A percentile compares a stretch with the other conserved stretches of the same genome.
These are phyloP conservation scores for Tachystola acroxantha DNA, from an alignment of 2,888 invertebrate genomes.

Conservation along the genomic window DNA sequence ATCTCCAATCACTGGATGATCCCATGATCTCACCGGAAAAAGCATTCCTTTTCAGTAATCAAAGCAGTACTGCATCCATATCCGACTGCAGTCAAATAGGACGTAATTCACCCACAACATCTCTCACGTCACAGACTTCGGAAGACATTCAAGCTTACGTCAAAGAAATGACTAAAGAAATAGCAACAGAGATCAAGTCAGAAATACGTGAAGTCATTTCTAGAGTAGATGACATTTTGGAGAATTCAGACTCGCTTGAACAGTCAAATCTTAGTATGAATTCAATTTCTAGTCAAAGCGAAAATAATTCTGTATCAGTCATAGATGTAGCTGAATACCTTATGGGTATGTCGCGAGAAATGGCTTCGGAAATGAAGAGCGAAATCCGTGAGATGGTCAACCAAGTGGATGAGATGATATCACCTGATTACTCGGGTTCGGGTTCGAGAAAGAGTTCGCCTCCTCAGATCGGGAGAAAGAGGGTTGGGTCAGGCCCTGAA, in stretches of 20 bases:
- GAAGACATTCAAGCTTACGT: slow-evolving; percentile 86
- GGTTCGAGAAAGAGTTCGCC: slow-evolving; percentile 65
- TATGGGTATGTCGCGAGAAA: slow-evolving; percentile 87
- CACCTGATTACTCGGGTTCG: slow-evolving; percentile 59
- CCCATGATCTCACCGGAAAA: slow-evolving; percentile 64
- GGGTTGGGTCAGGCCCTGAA: slow-evolving; percentile 66
- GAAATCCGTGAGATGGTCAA: slow-evolving; percentile 86
- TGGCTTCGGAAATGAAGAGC: slow-evolving; percentile 88
- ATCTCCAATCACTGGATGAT: slow-evolving; percentile 81
- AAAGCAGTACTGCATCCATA: slow-evolving; percentile 67
- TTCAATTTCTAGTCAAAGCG: slow-evolving; percentile 79
- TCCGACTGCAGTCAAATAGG: slow-evolving; percentile 78
- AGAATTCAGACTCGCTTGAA: slow-evolving; percentile 81
- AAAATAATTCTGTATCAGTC: slow-evolving; percentile 84
- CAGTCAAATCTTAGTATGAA: slow-evolving; percentile 66
- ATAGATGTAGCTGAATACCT: slow-evolving; percentile 87
- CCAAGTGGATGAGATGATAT: slow-evolving; percentile 84
- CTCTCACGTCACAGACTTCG: slow-evolving; percentile 72
- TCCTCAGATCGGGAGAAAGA: slow-evolving; percentile 56
- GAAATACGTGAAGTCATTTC: slow-evolving; percentile 89
- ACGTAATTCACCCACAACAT: slow-evolving; percentile 74
- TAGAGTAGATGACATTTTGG: slow-evolving; percentile 87
- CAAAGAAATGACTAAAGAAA: slow-evolving; percentile 86
- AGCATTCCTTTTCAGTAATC: slow-evolving; percentile 64
- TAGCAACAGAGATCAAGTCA: slow-evolving; percentile 89